Conservation (phyloP, 2,113 vertebrate genomes). For the Melierax canorus region DNA sequence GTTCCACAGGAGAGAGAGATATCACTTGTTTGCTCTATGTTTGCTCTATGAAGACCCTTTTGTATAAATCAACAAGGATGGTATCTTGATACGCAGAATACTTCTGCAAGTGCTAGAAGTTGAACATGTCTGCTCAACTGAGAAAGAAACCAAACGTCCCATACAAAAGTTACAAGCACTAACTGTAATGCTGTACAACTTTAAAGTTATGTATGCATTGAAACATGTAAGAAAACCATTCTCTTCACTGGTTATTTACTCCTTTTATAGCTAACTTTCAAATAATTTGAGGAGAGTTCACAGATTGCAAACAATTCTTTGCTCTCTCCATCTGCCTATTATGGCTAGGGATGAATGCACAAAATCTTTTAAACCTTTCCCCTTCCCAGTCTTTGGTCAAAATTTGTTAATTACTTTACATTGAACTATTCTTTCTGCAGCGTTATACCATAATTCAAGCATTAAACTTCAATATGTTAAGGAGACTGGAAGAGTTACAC, state of each 20-base stretch:
- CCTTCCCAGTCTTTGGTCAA: not conserved
- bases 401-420: not conserved
- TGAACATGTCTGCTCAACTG: not conserved
- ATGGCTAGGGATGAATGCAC: not conserved
- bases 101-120: not conserved
- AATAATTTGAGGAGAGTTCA: not conserved
- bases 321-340: not conserved
- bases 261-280: not conserved
- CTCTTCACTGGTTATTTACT: not conserved
- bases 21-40: not conserved
- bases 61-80: not conserved
- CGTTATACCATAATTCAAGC: not conserved
- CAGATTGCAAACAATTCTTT: not conserved
- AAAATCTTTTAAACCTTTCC: not conserved
- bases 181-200: not conserved
- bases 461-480: not conserved
- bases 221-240: not conserved
- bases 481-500: not conserved
- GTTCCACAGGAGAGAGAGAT: not conserved
- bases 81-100: not conserved
- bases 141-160: not conserved
- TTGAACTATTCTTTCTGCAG: not conserved
- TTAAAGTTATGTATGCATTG: not conserved
- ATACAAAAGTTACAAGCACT: not conserved
- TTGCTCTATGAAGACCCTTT: not conserved